Conservation (phyloP, 2,113 vertebrate species). For the Burhinus bistriatus region DNA sequence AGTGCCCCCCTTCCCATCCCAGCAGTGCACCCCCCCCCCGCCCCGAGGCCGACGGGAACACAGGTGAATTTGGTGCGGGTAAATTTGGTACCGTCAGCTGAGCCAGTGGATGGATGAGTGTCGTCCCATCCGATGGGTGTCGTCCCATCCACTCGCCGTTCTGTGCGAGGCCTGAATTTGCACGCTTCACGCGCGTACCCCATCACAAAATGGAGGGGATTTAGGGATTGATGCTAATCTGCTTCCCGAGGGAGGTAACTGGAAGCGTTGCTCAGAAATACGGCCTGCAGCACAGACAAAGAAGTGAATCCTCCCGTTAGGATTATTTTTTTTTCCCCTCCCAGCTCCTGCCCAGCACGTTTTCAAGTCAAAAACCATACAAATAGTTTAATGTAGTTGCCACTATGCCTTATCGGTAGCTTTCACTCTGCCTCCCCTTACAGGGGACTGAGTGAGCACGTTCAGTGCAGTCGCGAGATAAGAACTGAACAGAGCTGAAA, state of each 20-base stretch:
- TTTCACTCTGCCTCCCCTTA: background rate
- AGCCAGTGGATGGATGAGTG: background rate
- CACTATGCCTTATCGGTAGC: background rate
- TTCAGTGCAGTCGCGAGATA: background rate
- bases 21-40: no score
- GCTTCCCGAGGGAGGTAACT: background rate
- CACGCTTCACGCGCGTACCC: background rate
- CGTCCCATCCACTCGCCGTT: background rate
- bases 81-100: background rate
- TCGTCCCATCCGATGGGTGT: background rate
- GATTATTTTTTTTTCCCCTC: background rate
- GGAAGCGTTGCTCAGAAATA: background rate
- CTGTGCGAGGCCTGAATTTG: background rate
- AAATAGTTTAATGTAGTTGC: background rate
- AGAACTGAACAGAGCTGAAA: slow-evolving; percentile 11
- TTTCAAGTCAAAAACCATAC: background rate
- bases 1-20: background rate
- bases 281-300: background rate
- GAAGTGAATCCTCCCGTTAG: background rate
- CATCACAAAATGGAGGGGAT: slow-evolving; percentile 32
- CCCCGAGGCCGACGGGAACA: fast-evolving
- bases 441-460: background rate
- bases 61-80: background rate
- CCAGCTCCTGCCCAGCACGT: background rate
- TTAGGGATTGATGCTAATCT: background rate